phyloP scores from a whole-genome alignment of 2,888 invertebrate species.

The Scrobipalpa atriplicella region DNA sequence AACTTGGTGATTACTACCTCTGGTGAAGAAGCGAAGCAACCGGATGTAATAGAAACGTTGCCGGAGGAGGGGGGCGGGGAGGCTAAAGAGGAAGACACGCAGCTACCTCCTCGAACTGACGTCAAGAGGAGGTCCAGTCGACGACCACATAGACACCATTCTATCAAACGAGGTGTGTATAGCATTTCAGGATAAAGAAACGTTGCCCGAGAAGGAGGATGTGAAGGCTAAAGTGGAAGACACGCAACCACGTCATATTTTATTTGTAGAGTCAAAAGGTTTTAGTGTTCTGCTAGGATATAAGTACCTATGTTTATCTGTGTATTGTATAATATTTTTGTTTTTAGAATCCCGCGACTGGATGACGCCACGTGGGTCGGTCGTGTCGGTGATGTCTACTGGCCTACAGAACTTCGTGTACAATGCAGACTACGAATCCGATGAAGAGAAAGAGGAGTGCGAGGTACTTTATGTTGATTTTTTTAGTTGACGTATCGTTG shows the following conservation, averaged over 20 bases:
- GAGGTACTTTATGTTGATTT: constrained; percentile 34
- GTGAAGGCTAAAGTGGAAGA: too few species aligned
- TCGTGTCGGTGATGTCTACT: constrained; percentile 69
- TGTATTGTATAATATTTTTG: background rate
- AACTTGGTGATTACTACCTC: constrained; percentile 83
- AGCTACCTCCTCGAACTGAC: constrained; percentile 53
- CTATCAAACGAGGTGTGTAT: constrained; percentile 63
- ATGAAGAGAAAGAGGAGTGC: constrained; percentile 67
- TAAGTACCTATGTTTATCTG: too few species aligned
- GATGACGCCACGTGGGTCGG: constrained; percentile 75
- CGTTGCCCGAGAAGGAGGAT: too few species aligned
- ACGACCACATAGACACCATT: constrained; percentile 63
- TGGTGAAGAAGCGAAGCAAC: constrained; percentile 74
- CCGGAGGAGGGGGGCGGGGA: constrained; percentile 60
- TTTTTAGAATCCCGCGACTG: constrained; percentile 65
- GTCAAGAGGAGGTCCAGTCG: constrained; percentile 64
- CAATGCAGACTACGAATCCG: constrained; percentile 63
- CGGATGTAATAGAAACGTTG: constrained; percentile 63
- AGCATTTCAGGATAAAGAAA: background rate
- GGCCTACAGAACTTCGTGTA: constrained; percentile 68
- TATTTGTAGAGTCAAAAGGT: too few species aligned
- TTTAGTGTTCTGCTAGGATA: too few species aligned
- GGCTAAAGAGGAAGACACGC: background rate
- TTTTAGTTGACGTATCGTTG: too few species aligned
- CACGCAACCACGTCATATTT: too few species aligned